Evolutionary conservation across 2,113 vertebrate species (phyloP).

Genomic region (Australoheros scitulus): DNA sequence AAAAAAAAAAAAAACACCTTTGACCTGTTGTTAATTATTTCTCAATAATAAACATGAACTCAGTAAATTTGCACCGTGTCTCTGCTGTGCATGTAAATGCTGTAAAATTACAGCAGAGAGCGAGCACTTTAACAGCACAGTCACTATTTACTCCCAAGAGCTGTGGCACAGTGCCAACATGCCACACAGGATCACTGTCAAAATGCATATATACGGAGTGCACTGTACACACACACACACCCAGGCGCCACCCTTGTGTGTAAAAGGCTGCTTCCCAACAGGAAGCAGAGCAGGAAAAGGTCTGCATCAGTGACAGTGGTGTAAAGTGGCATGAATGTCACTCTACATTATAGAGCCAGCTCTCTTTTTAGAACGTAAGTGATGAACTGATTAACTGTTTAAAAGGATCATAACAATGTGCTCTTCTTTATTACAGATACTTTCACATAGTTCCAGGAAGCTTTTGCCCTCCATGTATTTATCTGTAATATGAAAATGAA

Average conservation of each 20-base stretch:
- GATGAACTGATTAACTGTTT: neutral
- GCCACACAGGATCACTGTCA: constrained; percentile 1
- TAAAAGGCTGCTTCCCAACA: constrained; percentile 42
- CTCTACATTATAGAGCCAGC: neutral
- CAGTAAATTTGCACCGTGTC: neutral
- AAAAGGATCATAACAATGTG: neutral
- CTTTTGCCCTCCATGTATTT: neutral
- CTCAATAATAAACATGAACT: neutral
- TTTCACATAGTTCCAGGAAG: neutral
- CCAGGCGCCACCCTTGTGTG: constrained; percentile 61
- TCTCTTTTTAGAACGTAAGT: neutral
- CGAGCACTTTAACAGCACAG: neutral
- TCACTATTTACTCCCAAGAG: neutral
- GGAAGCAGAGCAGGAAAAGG: constrained; percentile 63
- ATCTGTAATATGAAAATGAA: neutral
- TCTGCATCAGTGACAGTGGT: neutral
- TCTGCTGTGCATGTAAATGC: neutral
- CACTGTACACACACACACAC: neutral
- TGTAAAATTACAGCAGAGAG: neutral
- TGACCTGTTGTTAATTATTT: neutral
- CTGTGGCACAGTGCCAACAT: neutral
- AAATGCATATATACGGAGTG: neutral
- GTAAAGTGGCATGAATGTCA: neutral
- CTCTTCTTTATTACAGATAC: neutral
- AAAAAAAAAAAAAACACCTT: neutral